Base-by-base conservation (phyloP, 2,888 invertebrate species). In the Odontothrips loti region DNA sequence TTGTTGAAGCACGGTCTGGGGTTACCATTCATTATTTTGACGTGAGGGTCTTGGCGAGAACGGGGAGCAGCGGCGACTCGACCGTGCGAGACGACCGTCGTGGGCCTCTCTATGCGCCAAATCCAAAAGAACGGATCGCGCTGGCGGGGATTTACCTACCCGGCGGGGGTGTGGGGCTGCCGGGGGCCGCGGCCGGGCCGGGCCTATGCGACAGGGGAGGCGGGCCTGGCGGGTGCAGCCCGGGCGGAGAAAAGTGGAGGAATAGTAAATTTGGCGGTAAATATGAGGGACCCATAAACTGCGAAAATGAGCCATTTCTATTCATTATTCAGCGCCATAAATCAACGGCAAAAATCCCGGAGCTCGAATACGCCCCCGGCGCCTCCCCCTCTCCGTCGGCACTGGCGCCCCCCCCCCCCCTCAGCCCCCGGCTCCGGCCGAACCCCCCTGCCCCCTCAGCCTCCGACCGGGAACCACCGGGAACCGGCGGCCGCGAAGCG, bases 231-330 rank as follows among this genome's bases (percentile, higher is more conserved):
- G 68, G 68, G 23, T 6, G 51, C 51, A 51, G 68, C 68, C 6
- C 68, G 68, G 12, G 68, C 68, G 68, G 68, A 75, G 68, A 75
- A 75, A 75, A 75, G 68, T 75, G 68, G 68, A 12, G 68, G 68
- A 75, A 75, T 75, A 75, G 68, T 75, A 75, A 75, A 75, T 75
- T 75, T 75, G 68, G 68, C 68, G 68, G 68, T 75, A 75, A 75
- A 75, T 75, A 75, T 75, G 68, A 27, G 68, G 68, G 68, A 75
- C 68, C 23, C 68, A 75, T 75, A 75, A 75, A 75, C 68, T 75
- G 68, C 68, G 27, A 75, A 75, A 75, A 75, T 75, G 68, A 75
- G 68, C 68, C 68, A 75, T 75, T 75, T 75, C 68, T 75, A 75
- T 75, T 75, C 68, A 75, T 75, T 75, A 75, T 75, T 75, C 68